Conservation (phyloP, 2,797 vertebrate genomes). For the Astyanax mexicanus region DNA sequence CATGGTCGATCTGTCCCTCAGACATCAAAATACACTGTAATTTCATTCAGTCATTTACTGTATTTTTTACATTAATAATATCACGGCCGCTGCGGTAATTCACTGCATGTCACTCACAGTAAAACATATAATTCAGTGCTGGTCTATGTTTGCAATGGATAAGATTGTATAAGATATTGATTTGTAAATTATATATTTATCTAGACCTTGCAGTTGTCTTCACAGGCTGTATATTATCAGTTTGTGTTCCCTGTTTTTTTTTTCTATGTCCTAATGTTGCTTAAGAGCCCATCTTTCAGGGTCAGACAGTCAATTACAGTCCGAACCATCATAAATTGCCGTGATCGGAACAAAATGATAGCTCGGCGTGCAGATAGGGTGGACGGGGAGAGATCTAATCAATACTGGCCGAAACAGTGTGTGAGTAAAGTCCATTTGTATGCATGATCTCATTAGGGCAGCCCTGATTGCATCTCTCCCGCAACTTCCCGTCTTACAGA, state of each 20-base stretch:
- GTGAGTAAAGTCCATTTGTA: conserved; percentile 44
- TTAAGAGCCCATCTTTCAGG: not conserved
- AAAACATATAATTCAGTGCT: too few relatives aligned
- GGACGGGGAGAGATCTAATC: conserved; percentile 41
- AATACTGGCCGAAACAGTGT: conserved; percentile 45
- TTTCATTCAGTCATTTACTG: not conserved
- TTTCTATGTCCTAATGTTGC: not conserved
- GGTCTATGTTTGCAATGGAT: not conserved
- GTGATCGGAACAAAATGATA: conserved; percentile 43
- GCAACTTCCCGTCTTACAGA: conserved; percentile 34
- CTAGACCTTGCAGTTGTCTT: not conserved
- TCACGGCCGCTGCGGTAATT: not conserved
- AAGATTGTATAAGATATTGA: too few relatives aligned
- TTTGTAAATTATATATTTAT: not conserved
- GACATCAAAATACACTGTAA: not conserved
- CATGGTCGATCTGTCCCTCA: not conserved
- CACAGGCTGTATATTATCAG: not conserved
- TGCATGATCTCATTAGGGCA: conserved; percentile 71
- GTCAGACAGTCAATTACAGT: conserved; percentile 21
- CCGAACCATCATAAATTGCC: conserved; percentile 32
- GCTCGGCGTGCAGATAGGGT: conserved; percentile 29
- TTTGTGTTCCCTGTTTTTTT: not conserved
- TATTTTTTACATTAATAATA: not conserved
- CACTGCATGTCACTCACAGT: too few relatives aligned
- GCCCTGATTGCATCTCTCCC: conserved; percentile 69